Percentiles rank a stretch among this genome's conserved stretches.
Conservation (phyloP, 2,113 vertebrate genomes). For the Nothoprocta perdicaria region DNA sequence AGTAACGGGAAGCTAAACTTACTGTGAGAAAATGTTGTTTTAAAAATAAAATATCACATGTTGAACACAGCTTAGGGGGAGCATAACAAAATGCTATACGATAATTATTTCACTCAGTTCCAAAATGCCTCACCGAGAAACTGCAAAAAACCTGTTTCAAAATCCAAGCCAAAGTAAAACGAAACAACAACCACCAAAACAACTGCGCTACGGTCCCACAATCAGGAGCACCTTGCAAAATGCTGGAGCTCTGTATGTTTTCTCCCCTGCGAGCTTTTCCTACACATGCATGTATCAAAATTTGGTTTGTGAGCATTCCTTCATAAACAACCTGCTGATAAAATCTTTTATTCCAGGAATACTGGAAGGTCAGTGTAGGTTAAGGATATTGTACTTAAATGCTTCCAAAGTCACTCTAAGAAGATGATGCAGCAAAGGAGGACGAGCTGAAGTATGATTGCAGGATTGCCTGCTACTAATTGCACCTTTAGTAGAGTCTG, state of each 20-base stretch:
- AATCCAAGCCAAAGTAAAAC: rapidly evolving
- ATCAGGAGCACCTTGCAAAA: background rate
- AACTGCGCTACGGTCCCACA: background rate
- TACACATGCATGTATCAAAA: background rate
- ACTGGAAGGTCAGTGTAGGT: background rate
- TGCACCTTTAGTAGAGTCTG: background rate
- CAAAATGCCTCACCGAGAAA: background rate
- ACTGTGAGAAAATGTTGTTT: background rate
- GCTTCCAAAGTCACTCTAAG: background rate
- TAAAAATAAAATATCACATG: background rate
- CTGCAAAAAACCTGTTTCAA: background rate
- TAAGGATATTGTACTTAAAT: background rate
- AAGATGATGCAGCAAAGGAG: background rate
- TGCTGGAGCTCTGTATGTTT: background rate
- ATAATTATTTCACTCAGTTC: background rate
- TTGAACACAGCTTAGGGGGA: background rate
- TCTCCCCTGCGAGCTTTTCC: background rate
- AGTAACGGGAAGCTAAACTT: background rate
- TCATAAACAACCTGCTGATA: background rate
- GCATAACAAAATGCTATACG: background rate
- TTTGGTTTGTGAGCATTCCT: background rate
- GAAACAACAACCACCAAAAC: background rate
- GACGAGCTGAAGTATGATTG: background rate
- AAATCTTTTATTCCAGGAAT: background rate
- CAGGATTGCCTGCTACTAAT: background rate